These are phyloP conservation scores for Danio tinwini DNA, from an alignment of 2,797 vertebrate species.

Conservation along the genomic window DNA sequence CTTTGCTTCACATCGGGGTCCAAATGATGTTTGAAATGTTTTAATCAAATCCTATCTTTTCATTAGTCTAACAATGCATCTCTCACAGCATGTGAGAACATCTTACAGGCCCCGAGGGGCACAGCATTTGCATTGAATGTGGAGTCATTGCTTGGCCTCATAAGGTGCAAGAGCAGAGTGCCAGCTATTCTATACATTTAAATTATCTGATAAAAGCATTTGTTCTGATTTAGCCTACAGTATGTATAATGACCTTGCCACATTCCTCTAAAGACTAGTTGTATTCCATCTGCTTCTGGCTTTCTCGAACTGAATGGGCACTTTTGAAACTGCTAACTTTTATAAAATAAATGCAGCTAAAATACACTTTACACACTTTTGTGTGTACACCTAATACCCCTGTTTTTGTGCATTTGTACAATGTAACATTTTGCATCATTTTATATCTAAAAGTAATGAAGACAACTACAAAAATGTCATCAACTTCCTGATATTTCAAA, in stretches of 20 bases:
- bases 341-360: neutral
- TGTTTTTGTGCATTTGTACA: neutral
- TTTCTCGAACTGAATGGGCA: neutral
- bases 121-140: slow-evolving; percentile 69
- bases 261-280: neutral
- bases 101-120: slow-evolving; percentile 64
- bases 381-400: neutral
- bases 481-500: too few relatives aligned
- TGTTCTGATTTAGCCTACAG: slow-evolving; percentile 63
- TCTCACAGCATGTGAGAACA: slow-evolving; percentile 68
- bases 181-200: slow-evolving; percentile 76
- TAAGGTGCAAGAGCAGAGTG: slow-evolving; percentile 66
- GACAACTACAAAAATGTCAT: too few relatives aligned
- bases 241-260: slow-evolving; percentile 22
- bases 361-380: neutral
- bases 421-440: neutral
- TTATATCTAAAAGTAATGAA: neutral
- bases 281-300: neutral
- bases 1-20: slow-evolving; percentile 68
- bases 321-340: neutral
- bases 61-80: slow-evolving; percentile 81
- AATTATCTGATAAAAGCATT: slow-evolving; percentile 75
- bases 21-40: slow-evolving; percentile 83
- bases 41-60: slow-evolving; percentile 85
- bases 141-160: slow-evolving; percentile 69